Evolutionary conservation across 92 coral and sea anemone genomes (phyloP), one percentile per base, ranked within the genome.

Genomic region (Nematostella vectensis): DNA sequence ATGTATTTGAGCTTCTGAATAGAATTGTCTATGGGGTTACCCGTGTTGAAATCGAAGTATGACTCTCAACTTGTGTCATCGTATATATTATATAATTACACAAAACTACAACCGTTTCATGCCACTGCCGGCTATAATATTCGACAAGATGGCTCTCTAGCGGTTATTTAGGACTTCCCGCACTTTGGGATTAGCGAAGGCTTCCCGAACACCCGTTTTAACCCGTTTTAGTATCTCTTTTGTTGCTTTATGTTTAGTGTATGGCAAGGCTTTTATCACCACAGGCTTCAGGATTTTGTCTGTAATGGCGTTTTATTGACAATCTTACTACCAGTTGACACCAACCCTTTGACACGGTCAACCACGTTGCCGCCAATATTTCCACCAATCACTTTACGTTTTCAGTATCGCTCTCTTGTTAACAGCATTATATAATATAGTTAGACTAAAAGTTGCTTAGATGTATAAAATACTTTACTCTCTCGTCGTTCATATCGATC

Each of bases 21-120:
- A 4, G 62, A 57, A 3, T 38, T 58, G 13, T 58, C 64, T n/a
- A 39, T 24, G 9, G 23, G 18, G 19, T 3, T 11, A 1, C 11
- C 9, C 13, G 17, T 24, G 9, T 38, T 31, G 19, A 58, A 38
- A 23, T 58, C 28, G 23, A 58, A 58, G 23, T 58, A 58, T 17
- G 28, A 19, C 51, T 58, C n/a, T 2, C 19, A 15, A 58, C 51
- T 58, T 58, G 50, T 38, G 28, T 38, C 52, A 38, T 58, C n/a
- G n/a, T n/a, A 6, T 58, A 38, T 38, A 58, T 6, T 1, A 2
- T 17, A 38, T 37, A 18, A 2, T 58, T 58, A 38, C 10, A 58
- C 22, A 58, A 38, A 57, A 57, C 40, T 40, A 58, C 15, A 58
- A 38, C 40, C 64, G 26, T 39, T 29, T 29, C 28, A 4, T 11